Evolutionary conservation across 1,140 invertebrate species (phyloP).

Genomic region (Mesaphorura yosii): DNA sequence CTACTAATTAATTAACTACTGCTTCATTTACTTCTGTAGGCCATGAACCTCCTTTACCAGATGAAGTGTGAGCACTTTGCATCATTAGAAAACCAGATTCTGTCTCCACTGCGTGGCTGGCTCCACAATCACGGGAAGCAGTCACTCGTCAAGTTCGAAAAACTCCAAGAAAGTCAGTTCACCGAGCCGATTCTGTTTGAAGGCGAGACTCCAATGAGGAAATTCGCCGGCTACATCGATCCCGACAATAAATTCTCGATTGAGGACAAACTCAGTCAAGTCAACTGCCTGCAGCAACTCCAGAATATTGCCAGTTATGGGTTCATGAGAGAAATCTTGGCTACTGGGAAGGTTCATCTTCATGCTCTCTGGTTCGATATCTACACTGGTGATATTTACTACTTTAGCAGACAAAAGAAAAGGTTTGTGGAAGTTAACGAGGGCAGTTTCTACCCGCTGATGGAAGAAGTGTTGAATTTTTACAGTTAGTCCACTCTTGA

Average conservation of each 20-base stretch:
- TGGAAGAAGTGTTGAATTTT: constrained; percentile 64
- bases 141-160: constrained; percentile 70
- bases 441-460: constrained; percentile 55
- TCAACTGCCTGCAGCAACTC: constrained; percentile 86
- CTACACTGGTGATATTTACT: constrained; percentile 89
- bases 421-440: constrained; percentile 74
- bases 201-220: constrained; percentile 68
- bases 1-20: no score
- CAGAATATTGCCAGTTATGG: constrained; percentile 90
- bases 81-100: constrained; percentile 60
- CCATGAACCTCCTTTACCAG: constrained; percentile 83
- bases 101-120: constrained; percentile 83
- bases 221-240: constrained; percentile 89
- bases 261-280: constrained; percentile 87
- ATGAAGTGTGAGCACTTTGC: constrained; percentile 63
- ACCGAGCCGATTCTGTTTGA: constrained; percentile 67
- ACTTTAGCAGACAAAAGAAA: constrained; percentile 74
- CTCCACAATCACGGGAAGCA: constrained; percentile 70
- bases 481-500: constrained; percentile 58
- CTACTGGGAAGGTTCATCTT: constrained; percentile 69
- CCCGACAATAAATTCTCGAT: constrained; percentile 76
- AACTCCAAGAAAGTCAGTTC: constrained; percentile 55
- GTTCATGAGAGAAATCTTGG: constrained; percentile 71
- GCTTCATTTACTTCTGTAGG: constrained; percentile 39
- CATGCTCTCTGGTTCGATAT: constrained; percentile 88